These are phyloP conservation scores for Ptychoptera contaminata DNA, from an alignment of 2,888 invertebrate species.

Conservation along the genomic window DNA sequence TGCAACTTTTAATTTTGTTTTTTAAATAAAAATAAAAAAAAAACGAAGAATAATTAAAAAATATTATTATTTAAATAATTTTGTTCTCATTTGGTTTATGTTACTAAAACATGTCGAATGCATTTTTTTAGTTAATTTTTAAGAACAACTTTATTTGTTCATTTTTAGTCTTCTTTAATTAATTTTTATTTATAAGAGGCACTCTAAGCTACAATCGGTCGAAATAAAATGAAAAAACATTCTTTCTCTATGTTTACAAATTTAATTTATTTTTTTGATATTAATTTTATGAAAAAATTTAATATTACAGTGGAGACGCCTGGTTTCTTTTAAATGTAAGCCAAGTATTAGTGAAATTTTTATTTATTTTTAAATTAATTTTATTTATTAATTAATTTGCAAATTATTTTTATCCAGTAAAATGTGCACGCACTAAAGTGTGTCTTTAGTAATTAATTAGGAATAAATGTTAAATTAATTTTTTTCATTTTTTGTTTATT, in stretches of 20 bases:
- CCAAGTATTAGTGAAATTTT: not conserved
- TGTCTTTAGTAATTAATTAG: not conserved
- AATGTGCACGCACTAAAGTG: no score
- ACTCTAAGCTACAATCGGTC: slow-evolving; percentile 21
- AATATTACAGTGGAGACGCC: slow-evolving; percentile 1
- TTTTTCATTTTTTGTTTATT: not conserved
- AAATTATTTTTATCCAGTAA: no score
- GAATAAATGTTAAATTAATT: not conserved
- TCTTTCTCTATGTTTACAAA: not conserved
- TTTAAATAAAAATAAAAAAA: no score
- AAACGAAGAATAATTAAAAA: no score
- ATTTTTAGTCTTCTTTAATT: no score
- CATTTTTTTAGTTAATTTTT: no score
- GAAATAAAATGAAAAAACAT: slow-evolving; percentile 16
- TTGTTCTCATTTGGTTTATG: no score
- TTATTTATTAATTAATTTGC: no score
- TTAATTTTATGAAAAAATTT: slow-evolving; percentile 5
- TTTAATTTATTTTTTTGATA: not conserved
- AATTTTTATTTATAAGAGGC: slow-evolving; percentile 15
- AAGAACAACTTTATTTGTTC: slow-evolving; percentile 5
- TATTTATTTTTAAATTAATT: slow-evolving; percentile 16
- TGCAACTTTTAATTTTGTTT: no score
- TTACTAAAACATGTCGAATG: no score
- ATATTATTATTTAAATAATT: no score
- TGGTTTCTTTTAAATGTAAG: not conserved